Base-by-base conservation (phyloP, 2,797 vertebrate genomes). In the Austrolebias charrua region DNA sequence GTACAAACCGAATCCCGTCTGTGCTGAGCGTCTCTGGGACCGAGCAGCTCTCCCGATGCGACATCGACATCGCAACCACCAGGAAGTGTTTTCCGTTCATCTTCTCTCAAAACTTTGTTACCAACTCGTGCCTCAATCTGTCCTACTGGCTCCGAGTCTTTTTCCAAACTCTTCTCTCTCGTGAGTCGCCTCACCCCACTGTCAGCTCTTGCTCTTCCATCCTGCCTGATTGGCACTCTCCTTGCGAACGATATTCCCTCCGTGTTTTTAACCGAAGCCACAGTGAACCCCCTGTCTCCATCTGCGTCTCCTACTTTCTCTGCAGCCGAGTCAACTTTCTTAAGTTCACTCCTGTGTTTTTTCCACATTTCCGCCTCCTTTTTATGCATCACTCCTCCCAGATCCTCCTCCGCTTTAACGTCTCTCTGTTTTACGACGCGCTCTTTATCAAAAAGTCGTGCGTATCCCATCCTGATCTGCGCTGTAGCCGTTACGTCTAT, bases 191-290 rank as follows among this genome's bases (percentile, higher is more conserved):
- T 82, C 5, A 16, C 42, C 2, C 84, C 81, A 50, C 62, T 73
- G 7, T 86, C 84, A 15, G 65, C 69, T 74, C 60, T 83, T 2
- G 63, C 43, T 74, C 71, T 87, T 42, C 71, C 82, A 0, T 90
- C 89, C 35, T 87, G 83, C 63, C 77, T 86, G 58, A 92, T 91
- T 0, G 80, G 79, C 1, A 93, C 64, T 71, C 81, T 83, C 19
- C 66, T 85, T 0, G 91, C 90, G 19, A 92, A 92, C 0, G 79
- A 80, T 54, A 91, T 78, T 4, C 82, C 88, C 43, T 92, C 91
- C 1, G 70, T 84, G 66, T 82, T 91, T 83, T 82, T 88, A 29
- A 90, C 71, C 0, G 85, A 88, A 0, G 86, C 90, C 47, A 84
- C 65, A 0, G 82, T 91, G 73, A 92, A 93, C 0, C 88, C 89